phyloP scores from a whole-genome alignment of 2,797 vertebrate genomes.

The Gymnoscopelus braueri region DNA sequence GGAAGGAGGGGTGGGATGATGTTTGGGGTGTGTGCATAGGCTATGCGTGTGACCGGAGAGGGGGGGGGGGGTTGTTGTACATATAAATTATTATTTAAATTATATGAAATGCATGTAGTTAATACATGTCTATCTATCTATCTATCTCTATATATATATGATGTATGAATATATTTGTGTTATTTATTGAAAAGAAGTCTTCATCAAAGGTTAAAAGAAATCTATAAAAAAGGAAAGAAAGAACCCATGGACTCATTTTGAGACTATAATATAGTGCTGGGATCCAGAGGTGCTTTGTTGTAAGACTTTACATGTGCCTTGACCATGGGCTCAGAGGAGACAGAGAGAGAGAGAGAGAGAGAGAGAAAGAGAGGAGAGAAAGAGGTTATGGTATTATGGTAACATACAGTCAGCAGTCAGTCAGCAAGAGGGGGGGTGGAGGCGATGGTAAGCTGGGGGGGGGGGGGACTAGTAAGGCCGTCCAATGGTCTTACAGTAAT shows the following conservation, averaged over 20 bases:
- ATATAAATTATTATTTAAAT: slow-evolving; percentile 99
- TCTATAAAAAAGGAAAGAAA: slow-evolving; percentile 60
- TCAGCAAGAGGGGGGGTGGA: too few species aligned
- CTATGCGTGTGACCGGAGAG: neutral
- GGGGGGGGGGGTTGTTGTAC: slow-evolving; percentile 67
- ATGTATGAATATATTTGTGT: slow-evolving; percentile 95
- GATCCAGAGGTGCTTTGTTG: slow-evolving; percentile 81
- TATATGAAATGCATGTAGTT: slow-evolving; percentile 99
- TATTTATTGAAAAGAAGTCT: slow-evolving; percentile 96
- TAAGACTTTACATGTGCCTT: slow-evolving; percentile 85
- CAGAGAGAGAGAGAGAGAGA: slow-evolving; percentile 36
- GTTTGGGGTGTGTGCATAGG: too few species aligned
- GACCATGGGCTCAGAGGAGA: slow-evolving; percentile 73
- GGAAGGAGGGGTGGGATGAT: neutral
- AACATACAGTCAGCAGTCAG: too few species aligned
- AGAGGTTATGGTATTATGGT: slow-evolving; percentile 8
- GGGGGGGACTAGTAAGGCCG: too few species aligned
- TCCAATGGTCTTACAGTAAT: too few species aligned
- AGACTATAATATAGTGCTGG: slow-evolving; percentile 67
- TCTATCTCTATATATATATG: slow-evolving; percentile 87
- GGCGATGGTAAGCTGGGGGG: too few species aligned
- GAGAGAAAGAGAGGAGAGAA: slow-evolving; percentile 29
- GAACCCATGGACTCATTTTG: slow-evolving; percentile 66
- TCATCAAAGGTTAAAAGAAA: slow-evolving; percentile 69
- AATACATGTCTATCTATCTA: slow-evolving; percentile 95